Evolutionary conservation across 92 coral and sea anemone species (phyloP).

Genomic region (Parazoanthus swiftii): DNA sequence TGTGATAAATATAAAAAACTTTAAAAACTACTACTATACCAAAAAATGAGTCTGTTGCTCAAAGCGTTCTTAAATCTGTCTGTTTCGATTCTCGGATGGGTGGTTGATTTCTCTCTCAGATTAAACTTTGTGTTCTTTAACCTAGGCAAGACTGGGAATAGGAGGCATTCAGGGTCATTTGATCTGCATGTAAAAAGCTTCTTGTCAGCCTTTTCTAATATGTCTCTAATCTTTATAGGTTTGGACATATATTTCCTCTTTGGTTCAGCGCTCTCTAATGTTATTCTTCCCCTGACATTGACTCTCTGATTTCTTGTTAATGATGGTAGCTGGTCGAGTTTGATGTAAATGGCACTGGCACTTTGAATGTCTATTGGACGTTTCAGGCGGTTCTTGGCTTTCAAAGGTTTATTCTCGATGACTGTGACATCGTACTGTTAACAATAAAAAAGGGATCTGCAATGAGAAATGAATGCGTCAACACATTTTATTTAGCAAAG

Average conservation of each 20-base stretch:
- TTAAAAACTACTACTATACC: too few species aligned
- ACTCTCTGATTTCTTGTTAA: constrained; percentile 51
- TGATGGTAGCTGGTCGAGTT: constrained; percentile 32
- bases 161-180: too few species aligned
- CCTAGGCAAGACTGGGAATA: too few species aligned
- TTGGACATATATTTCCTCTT: background rate
- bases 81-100: too few species aligned
- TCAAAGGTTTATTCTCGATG: constrained; percentile 20
- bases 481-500: constrained; percentile 20
- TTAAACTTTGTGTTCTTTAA: background rate
- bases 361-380: constrained; percentile 3
- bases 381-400: constrained; percentile 27
- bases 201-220: background rate
- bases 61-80: too few species aligned
- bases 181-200: too few species aligned
- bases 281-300: constrained; percentile 46
- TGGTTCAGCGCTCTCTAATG: constrained; percentile 42
- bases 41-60: too few species aligned
- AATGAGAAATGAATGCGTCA: constrained; percentile 3
- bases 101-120: too few species aligned
- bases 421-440: constrained; percentile 19
- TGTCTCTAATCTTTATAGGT: constrained; percentile 3
- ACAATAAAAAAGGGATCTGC: constrained; percentile 22
- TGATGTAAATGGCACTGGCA: constrained; percentile 18
- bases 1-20: too few species aligned